Evolutionary conservation across 2,888 invertebrate genomes (phyloP), one percentile per base, ranked within the genome.

Genomic region (Chymomyza caudatula): DNA sequence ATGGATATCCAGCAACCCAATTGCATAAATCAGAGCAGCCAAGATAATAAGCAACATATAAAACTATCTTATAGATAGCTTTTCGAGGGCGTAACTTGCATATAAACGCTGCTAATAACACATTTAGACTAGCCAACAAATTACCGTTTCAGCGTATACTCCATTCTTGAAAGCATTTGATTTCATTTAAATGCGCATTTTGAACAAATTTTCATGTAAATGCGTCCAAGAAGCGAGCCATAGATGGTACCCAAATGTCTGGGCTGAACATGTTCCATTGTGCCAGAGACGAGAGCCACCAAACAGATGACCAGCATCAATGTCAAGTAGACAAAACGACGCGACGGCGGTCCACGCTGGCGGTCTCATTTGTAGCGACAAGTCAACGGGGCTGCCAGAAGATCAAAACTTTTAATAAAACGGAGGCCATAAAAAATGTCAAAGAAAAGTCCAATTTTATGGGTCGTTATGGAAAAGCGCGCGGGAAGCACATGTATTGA

Each of bases 131-230:
- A 84, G 77, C 53, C 75, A 83, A 81, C 82, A 83, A 83, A 83
- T 83, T 83, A 83, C 86, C 86, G 82, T 86, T 86, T 86, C 72
- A 85, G 72, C 77, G 67, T 73, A n/a, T n/a, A n/a, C n/a, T n/a
- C n/a, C 51, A 44, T 67, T 63, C 59, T 64, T 54, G 62, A 76
- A 75, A 6, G 68, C 65, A 71, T 81, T 78, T 69, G 83, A 73
- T 83, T 65, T 79, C 85, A 70, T 78, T 76, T 83, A 72, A 76
- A 82, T 77, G 71, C 60, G 56, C 5, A 37, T 84, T 78, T 82
- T 78, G 71, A 84, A 82, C 78, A 81, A 73, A 82, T 83, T 78
- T 84, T 72, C 76, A 83, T 83, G 85, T 83, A 83, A 86, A 83
- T 86, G 80, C 70, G 68, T 52, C 22, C 44, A 13, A 49, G 20